These are phyloP conservation scores for Cebus imitator DNA, from an alignment of 2,113 vertebrate species.

Conservation along the genomic window DNA sequence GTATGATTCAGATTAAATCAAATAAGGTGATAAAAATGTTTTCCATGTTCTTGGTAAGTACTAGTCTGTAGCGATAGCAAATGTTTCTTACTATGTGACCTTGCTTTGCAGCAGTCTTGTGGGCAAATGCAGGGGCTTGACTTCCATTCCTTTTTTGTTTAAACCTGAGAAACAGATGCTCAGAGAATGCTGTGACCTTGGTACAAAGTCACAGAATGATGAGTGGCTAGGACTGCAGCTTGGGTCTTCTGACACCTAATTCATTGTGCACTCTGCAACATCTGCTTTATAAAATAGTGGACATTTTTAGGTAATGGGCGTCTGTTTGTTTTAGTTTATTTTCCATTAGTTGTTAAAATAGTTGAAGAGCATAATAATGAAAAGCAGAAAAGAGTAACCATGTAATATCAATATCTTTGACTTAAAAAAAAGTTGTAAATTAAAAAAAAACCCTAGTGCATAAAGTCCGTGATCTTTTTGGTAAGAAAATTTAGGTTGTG, in stretches of 20 bases:
- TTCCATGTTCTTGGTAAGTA: background rate
- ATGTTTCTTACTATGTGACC: background rate
- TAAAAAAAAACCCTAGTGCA: background rate
- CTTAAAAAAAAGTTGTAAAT: background rate
- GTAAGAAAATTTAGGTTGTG: too few relatives aligned
- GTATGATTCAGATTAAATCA: background rate
- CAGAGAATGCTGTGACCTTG: background rate
- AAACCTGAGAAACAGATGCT: background rate
- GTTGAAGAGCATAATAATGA: background rate
- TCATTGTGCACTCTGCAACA: accelerated
- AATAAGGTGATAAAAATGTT: background rate
- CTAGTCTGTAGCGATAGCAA: background rate
- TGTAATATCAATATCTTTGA: background rate
- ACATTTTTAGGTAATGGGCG: background rate
- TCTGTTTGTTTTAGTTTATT: background rate
- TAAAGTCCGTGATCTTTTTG: background rate
- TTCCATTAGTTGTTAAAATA: background rate
- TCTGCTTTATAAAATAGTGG: background rate
- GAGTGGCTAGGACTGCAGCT: too few relatives aligned
- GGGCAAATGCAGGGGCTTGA: background rate
- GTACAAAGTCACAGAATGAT: too few relatives aligned
- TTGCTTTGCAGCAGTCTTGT: background rate
- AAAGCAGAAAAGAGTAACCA: background rate
- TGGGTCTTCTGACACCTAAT: background rate
- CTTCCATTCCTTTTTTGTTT: background rate